Evolutionary conservation across 1,140 invertebrate genomes (phyloP).

Genomic region (Ips nitidus): DNA sequence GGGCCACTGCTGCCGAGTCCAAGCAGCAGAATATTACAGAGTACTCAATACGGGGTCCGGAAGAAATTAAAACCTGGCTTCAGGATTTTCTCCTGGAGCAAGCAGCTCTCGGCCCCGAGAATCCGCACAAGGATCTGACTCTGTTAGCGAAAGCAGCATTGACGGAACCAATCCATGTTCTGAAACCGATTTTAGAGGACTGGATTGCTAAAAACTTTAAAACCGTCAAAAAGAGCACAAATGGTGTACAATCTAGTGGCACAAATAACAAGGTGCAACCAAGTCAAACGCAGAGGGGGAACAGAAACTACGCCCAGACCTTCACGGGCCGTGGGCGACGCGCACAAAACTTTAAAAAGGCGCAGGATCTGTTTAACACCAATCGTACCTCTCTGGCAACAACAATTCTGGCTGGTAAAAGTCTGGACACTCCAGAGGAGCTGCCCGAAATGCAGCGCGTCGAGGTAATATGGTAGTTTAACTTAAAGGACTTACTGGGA

Average conservation of each 20-base stretch:
- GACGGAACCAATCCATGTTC: neutral
- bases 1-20: neutral
- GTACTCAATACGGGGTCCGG: no score
- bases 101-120: neutral
- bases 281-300: neutral
- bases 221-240: neutral
- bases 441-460: no score
- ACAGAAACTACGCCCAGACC: neutral
- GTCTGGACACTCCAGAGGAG: neutral
- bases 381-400: neutral
- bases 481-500: no score
- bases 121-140: neutral
- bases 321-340: neutral
- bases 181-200: neutral
- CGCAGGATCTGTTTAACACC: neutral
- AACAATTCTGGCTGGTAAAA: neutral
- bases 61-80: neutral
- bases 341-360: neutral
- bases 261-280: neutral
- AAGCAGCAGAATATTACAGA: no score
- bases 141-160: no score
- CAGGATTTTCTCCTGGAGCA: neutral
- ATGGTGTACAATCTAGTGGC: neutral
- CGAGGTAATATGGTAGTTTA: no score
- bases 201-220: slow-evolving; percentile 1